Evolutionary conservation across 2,797 vertebrate genomes (phyloP), one percentile per base, ranked within the genome.

Genomic region (Brachymystax lenok): DNA sequence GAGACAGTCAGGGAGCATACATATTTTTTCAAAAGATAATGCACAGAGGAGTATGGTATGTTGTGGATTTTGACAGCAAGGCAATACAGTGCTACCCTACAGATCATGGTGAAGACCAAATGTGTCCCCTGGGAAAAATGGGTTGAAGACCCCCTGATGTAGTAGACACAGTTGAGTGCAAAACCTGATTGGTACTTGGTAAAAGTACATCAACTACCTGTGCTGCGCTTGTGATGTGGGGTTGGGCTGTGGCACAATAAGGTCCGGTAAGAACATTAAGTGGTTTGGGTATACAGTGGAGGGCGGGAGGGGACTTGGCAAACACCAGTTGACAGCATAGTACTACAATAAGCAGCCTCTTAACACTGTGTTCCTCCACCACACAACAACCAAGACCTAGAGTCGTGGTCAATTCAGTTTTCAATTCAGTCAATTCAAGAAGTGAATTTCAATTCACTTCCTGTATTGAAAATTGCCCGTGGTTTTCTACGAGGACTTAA

Each of bases 221-320:
- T 63, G 16, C 5, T n/a, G 59, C 24, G 59, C 59, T n/a, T n/a
- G 59, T 24, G 17, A 12, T 52, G 13, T 12, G 14, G 24, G 24
- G 40, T 50, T 13, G 30, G 28, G 16, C 28, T 71, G 27, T 21
- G 30, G 17, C 61, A 8, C 51, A 30, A 71, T 78, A 54, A 72
- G 35, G 35, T 21, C 51, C 2, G 14, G 46, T 72, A 35, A 28
- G 33, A 56, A 50, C 27, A 72, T 27, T 75, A 68, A 80, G 51
- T 51, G 59, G 66, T 27, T 56, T 72, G 14, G 61, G n/a, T 28
- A 35, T 56, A 51, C 10, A 16, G 16, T 63, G 5, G 59, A 50
- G 21, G 21, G 14, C 12, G 24, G 19, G 14, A 67, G 21, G 73
- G 69, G 63, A 68, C 73, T 76, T 52, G n/a, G 6, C 33, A 72